Evolutionary conservation across 2,797 vertebrate genomes (phyloP), one percentile per base, ranked within the genome.

Genomic region (Bovichtus variegatus): DNA sequence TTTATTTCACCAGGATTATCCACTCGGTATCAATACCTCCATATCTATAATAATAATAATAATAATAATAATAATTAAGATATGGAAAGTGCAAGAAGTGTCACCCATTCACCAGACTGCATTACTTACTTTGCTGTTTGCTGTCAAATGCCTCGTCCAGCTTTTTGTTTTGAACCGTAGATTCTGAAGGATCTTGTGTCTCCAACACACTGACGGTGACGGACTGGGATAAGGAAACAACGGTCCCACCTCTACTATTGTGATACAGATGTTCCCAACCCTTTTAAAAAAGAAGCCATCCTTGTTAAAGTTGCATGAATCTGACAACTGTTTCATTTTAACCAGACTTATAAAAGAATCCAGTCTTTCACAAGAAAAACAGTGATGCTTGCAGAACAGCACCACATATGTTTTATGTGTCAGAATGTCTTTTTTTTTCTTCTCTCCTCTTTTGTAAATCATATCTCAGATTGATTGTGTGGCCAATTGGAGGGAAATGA

Each of bases 51-150:
- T 31, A 31, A 31, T 31, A 31, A n/a, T n/a, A n/a, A n/a, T 31
- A 31, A n/a, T n/a, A n/a, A n/a, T n/a, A n/a, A n/a, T n/a, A n/a
- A n/a, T n/a, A n/a, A n/a, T n/a, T n/a, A n/a, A 31, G 31, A 8
- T 38, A 66, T 19, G 38, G 11, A 70, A 49, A 78, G 54, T 53
- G 40, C 18, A 46, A 16, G 64, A 51, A 61, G 23, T 79, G 44
- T 67, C 69, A 63, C 36, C 27, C 47, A 21, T 63, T 71, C 40
- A 72, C 59, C 43, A n/a, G 18, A 40, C 51, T 78, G 51, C 23
- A 58, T 80, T 67, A 47, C 81, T 78, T 21, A 31, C 54, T 71
- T 36, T 21, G 34, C 51, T 75, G 43, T 74, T 60, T 57, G 41
- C 70, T 60, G 58, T 69, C 53, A 75, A 63, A 70, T 70, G 23